Conservation (phyloP, 2,113 vertebrate genomes). For the Sus scrofa region DNA sequence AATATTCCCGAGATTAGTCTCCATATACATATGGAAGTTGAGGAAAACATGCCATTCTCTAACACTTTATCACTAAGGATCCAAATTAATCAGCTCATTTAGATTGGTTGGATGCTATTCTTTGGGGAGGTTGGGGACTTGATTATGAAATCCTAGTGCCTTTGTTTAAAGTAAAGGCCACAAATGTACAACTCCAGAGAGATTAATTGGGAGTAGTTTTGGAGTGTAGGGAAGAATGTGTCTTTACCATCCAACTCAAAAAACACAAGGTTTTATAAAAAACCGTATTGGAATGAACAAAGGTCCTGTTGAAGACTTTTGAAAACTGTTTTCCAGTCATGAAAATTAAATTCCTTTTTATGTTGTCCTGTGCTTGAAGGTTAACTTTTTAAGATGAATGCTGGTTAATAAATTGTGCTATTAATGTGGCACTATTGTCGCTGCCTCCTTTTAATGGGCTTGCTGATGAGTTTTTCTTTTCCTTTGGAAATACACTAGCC, state of each 20-base stretch:
- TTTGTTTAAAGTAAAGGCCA: background rate
- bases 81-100: background rate
- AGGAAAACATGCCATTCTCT: background rate
- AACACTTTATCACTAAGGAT: background rate
- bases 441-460: slow-evolving; percentile 63
- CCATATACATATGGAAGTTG: background rate
- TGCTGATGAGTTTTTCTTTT: slow-evolving; percentile 52
- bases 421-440: slow-evolving; percentile 68
- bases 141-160: background rate
- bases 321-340: slow-evolving; percentile 59
- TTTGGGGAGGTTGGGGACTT: background rate
- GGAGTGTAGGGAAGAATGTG: background rate
- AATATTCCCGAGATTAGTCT: background rate
- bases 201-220: background rate
- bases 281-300: slow-evolving; percentile 26
- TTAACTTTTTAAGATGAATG: slow-evolving; percentile 72
- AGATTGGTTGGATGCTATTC: background rate
- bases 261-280: slow-evolving; percentile 47
- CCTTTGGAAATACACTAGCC: slow-evolving; percentile 51
- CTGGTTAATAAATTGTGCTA: slow-evolving; percentile 70
- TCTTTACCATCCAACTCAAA: slow-evolving; percentile 47
- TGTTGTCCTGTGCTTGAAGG: slow-evolving; percentile 63
- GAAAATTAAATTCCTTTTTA: slow-evolving; percentile 72
- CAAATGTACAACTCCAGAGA: background rate
- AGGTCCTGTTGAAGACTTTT: slow-evolving; percentile 36